Percentiles rank a stretch among this genome's conserved stretches.
phyloP scores from a whole-genome alignment of 1,140 invertebrate species.

The Bombyx mandarina region DNA sequence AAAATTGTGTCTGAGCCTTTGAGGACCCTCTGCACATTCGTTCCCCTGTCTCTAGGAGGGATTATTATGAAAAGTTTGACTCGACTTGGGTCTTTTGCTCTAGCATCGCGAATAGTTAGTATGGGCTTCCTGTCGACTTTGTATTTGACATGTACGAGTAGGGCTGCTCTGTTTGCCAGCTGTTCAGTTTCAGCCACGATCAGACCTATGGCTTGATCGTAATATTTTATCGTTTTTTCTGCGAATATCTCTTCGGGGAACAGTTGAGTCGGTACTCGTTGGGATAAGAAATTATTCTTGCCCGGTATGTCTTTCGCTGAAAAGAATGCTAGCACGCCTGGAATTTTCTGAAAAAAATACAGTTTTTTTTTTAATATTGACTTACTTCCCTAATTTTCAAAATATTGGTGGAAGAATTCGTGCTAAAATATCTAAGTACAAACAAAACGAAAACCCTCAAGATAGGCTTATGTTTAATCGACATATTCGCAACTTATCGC shows the following conservation, averaged over 20 bases:
- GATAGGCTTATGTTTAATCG: too few relatives aligned
- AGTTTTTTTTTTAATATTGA: not conserved
- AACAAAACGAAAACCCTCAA: too few relatives aligned
- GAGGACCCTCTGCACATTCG: constrained; percentile 54
- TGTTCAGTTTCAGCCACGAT: constrained; percentile 77
- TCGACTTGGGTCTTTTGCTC: constrained; percentile 58
- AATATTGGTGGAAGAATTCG: not conserved
- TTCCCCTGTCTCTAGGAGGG: constrained; percentile 35
- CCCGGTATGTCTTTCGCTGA: constrained; percentile 85
- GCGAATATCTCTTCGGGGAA: constrained; percentile 73
- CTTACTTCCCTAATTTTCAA: not conserved
- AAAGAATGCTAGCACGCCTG: constrained; percentile 81
- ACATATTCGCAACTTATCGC: too few relatives aligned
- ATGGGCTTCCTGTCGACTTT: constrained; percentile 47
- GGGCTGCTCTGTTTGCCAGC: constrained; percentile 76
- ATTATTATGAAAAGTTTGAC: constrained; percentile 17
- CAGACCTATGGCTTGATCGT: constrained; percentile 82
- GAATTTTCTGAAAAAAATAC: constrained; percentile 66
- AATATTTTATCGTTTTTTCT: constrained; percentile 70
- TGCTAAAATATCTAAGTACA: too few relatives aligned
- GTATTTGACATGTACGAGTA: constrained; percentile 79
- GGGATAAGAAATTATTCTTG: constrained; percentile 71
- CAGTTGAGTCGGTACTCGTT: constrained; percentile 68
- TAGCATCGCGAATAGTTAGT: constrained; percentile 74
- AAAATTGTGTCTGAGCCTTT: constrained; percentile 55